Base-by-base conservation (phyloP, 2,113 vertebrate species). In the Smithornis capensis region DNA sequence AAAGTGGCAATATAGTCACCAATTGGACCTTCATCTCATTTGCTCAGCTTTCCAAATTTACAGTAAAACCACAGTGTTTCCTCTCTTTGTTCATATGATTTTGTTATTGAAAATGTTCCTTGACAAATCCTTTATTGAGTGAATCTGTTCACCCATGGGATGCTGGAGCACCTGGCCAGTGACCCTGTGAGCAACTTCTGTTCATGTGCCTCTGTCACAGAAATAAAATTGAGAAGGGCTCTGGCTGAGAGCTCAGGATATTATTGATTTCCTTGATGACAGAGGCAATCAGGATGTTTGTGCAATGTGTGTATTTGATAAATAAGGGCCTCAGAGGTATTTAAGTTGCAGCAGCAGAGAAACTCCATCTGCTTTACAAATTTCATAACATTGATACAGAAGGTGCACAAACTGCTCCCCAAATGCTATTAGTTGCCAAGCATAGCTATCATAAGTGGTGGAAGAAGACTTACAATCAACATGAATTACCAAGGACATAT, bases 361-460 rank as follows among this genome's bases (percentile, higher is more conserved):
- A 44, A 79, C 92, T 96, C 93, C 96, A 98, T 97, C 97, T 98
- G 97, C 92, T 97, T 96, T 64, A 52, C 85, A 93, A 86, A 97
- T 97, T 95, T 97, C 92, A 80, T 93, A 96, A 95, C 88, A 80
- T 65, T 95, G 97, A 92, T 95, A 89, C 74, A 89, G 96, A 93
- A 96, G 89, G 80, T 89, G 94, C 85, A 92, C 29, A 94, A 92
- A 97, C 80, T 90, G 95, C 92, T 94, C 96, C 57, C 83, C 91
- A 94, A 96, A 95, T 52, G 35, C 94, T 77, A 38, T 44, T 79
- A 45, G 6, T 89, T 96, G 91, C 87, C 95, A 98, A 96, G 95
- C 73, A 89, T 38, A 31, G 56, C 82, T 74, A 71, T 64, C 83
- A 13, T 23, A 87, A 91, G 83, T 44, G 49, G 15, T 38, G 38